Evolutionary conservation across 2,113 vertebrate species (phyloP).

Genomic region (Piliocolobus tephrosceles): DNA sequence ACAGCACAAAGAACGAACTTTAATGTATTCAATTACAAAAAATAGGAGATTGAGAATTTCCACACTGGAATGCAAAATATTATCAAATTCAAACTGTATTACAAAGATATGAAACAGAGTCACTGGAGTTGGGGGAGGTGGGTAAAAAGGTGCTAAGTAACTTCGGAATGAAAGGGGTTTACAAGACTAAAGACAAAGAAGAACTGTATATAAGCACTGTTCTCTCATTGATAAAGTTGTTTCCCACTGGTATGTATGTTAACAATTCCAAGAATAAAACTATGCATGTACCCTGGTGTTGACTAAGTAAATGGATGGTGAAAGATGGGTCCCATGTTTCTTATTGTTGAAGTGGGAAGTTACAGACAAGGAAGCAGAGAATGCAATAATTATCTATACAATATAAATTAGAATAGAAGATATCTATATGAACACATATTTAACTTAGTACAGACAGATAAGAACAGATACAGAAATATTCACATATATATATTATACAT

Average conservation of each 20-base stretch:
- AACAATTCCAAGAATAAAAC: not conserved
- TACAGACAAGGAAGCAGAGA: not conserved
- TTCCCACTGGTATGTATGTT: not conserved
- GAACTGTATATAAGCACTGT: not conserved
- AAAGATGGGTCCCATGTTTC: not conserved
- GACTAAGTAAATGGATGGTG: rapidly evolving
- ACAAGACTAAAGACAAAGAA: not conserved
- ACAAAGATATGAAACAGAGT: rapidly evolving
- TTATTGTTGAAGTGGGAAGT: not conserved
- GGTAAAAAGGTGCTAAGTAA: not conserved
- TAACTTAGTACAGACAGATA: too few relatives aligned
- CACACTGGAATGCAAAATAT: too few relatives aligned
- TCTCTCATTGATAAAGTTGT: not conserved
- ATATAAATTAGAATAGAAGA: not conserved
- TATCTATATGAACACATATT: rapidly evolving
- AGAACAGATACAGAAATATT: rapidly evolving
- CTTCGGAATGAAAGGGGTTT: not conserved
- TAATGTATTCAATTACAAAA: too few relatives aligned
- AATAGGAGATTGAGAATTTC: not conserved
- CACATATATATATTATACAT: rapidly evolving
- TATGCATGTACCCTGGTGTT: not conserved
- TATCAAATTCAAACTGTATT: not conserved
- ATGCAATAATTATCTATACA: rapidly evolving
- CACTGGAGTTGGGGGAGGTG: too few relatives aligned
- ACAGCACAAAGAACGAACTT: not conserved